Evolutionary conservation across 1,140 invertebrate genomes (phyloP).

Genomic region (Antheraea mylitta): DNA sequence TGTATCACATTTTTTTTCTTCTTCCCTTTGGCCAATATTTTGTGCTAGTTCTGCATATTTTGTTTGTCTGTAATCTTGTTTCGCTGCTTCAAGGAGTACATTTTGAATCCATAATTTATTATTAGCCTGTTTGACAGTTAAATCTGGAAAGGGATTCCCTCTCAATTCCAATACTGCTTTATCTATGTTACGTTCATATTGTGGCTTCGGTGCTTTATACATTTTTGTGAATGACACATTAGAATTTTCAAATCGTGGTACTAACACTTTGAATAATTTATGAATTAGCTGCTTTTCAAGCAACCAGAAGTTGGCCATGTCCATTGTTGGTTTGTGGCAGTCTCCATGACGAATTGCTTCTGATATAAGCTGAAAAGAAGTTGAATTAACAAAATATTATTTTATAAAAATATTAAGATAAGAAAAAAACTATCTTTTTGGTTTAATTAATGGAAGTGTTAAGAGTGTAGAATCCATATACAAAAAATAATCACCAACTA

Average conservation of each 20-base stretch:
- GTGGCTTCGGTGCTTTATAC: slow-evolving; percentile 83
- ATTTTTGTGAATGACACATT: slow-evolving; percentile 86
- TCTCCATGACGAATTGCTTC: slow-evolving; percentile 94
- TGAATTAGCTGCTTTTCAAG: slow-evolving; percentile 93
- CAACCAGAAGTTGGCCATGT: slow-evolving; percentile 93
- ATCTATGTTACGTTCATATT: slow-evolving; percentile 76
- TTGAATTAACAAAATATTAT: neutral
- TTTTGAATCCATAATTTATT: slow-evolving; percentile 86
- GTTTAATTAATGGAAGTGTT: too few relatives aligned
- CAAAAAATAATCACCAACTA: too few relatives aligned
- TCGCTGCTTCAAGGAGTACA: slow-evolving; percentile 85
- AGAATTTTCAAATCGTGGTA: slow-evolving; percentile 88
- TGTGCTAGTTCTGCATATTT: slow-evolving; percentile 73
- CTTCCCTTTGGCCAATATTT: slow-evolving; percentile 53
- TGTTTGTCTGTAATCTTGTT: slow-evolving; percentile 81
- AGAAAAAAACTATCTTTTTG: neutral
- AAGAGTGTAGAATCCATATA: too few relatives aligned
- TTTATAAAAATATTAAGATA: neutral
- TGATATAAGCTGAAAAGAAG: slow-evolving; percentile 89
- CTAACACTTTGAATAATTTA: slow-evolving; percentile 96
- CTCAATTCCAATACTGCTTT: slow-evolving; percentile 88
- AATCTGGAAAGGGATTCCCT: slow-evolving; percentile 85
- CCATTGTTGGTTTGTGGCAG: slow-evolving; percentile 91
- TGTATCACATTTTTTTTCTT: slow-evolving; percentile 8
- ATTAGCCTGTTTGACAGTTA: slow-evolving; percentile 76